phyloP scores from a whole-genome alignment of 2,797 vertebrate species.

The Acanthurus lineatus region DNA sequence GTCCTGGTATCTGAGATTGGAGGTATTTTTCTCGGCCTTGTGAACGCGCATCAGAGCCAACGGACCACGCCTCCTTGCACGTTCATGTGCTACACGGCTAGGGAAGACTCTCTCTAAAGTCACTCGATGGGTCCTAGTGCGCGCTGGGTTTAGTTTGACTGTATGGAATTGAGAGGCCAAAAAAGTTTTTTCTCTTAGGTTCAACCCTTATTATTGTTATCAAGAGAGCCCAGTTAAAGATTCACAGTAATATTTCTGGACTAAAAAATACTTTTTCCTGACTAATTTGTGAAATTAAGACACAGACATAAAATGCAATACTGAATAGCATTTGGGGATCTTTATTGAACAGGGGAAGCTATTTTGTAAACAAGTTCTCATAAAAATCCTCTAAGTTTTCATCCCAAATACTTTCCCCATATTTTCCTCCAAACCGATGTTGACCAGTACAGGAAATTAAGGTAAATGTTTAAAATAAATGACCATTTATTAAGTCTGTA shows the following conservation, averaged over 20 bases:
- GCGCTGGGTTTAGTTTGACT: not conserved
- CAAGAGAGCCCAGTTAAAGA: no score
- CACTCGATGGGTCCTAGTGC: conserved; percentile 2
- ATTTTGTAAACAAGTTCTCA: conserved; percentile 1
- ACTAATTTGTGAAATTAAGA: not conserved
- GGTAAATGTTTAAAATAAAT: not conserved
- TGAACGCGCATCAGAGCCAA: no score
- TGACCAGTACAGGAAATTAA: not conserved
- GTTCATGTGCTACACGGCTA: no score
- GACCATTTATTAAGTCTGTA: not conserved
- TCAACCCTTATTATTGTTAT: no score
- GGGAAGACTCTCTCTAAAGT: no score
- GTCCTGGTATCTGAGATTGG: no score
- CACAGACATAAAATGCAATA: not conserved
- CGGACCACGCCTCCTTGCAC: no score
- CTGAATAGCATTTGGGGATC: not conserved
- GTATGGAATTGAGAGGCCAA: no score
- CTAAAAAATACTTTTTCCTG: not conserved
- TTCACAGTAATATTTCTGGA: not conserved
- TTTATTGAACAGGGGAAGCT: conserved; percentile 11
- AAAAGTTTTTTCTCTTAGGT: no score
- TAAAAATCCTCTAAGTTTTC: conserved; percentile 4
- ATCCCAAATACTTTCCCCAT: not conserved
- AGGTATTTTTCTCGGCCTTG: no score
- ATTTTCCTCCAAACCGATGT: not conserved